phyloP scores from a whole-genome alignment of 2,888 invertebrate genomes.

The Hymenopus coronatus region DNA sequence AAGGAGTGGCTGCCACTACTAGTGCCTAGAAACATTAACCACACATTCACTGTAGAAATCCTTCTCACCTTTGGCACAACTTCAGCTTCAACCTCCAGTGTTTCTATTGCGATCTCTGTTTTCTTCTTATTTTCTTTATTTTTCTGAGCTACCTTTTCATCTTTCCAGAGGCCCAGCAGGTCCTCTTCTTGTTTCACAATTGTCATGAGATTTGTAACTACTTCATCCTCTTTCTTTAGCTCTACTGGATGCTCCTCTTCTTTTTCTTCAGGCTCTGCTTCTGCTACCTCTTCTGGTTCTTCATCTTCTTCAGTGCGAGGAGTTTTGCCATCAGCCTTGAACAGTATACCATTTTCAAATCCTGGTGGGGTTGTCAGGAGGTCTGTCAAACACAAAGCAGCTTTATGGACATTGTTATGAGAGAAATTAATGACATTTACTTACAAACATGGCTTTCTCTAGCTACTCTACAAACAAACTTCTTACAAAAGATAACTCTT shows the following conservation, averaged over 20 bases:
- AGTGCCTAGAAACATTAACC: not conserved
- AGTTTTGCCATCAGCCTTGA: constrained; percentile 56
- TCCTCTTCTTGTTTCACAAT: constrained; percentile 60
- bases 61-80: constrained; percentile 20
- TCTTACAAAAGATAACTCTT: too few relatives aligned
- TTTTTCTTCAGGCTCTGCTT: constrained; percentile 38
- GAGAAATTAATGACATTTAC: too few relatives aligned
- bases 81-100: constrained; percentile 2
- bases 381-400: constrained; percentile 45
- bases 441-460: too few relatives aligned
- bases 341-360: constrained; percentile 57
- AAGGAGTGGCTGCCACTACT: not conserved
- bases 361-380: constrained; percentile 66
- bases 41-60: not conserved
- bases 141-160: constrained; percentile 32
- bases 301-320: constrained; percentile 31
- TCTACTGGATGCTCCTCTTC: constrained; percentile 32
- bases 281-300: constrained; percentile 21
- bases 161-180: constrained; percentile 51
- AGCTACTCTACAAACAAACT: too few relatives aligned
- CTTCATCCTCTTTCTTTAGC: constrained; percentile 42
- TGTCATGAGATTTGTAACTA: constrained; percentile 57
- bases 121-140: constrained; percentile 35
- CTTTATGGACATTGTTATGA: not conserved
- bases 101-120: constrained; percentile 37